Evolutionary conservation across 1,140 invertebrate species (phyloP), one percentile per base, ranked within the genome.

Genomic region (Centruroides vittatus): DNA sequence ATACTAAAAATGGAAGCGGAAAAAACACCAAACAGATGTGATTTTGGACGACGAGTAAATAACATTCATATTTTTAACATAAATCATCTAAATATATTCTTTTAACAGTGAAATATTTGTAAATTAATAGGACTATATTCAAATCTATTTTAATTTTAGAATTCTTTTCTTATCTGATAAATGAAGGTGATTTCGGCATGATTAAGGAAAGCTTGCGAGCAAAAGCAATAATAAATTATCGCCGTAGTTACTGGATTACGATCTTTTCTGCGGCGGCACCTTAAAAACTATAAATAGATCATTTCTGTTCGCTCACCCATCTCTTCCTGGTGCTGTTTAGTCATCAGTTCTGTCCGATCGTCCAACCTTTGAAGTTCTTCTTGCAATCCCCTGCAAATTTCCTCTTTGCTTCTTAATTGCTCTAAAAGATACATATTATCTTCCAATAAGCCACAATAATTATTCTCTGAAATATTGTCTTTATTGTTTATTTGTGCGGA

Each of bases 371-470:
- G 70, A 61, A 79, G 72, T 58, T 79, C 73, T 34, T 64, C 67
- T 57, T 74, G 70, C 5, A 76, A 59, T 46, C 70, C 64, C 36
- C 69, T 68, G 65, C 75, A 75, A 35, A 75, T 71, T 55, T 75
- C 72, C 67, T 79, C 77, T 66, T 78, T 76, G 47, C 72, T 70
- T 58, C 71, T 70, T 41, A 81, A 61, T 61, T 74, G 70, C 51
- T 75, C 76, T 12, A 79, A 60, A 3, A 79, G 66, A 48, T 67
- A 72, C 58, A 80, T 73, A 58, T 77, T 77, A 59, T 77, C 76
- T 67, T 80, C 74, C 13, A 80, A 72, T n/a, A 79, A 68, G 12
- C 53, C 52, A n/a, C 61, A 62, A 47, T 67, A 61, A 48, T 59
- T 58, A 35, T 67, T 61, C 35, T 67, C 66, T 0, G 6, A 41